A percentile compares a stretch with the other conserved stretches of the same genome.
Conservation (phyloP, 2,113 vertebrate genomes). For the Notothenia coriiceps region DNA sequence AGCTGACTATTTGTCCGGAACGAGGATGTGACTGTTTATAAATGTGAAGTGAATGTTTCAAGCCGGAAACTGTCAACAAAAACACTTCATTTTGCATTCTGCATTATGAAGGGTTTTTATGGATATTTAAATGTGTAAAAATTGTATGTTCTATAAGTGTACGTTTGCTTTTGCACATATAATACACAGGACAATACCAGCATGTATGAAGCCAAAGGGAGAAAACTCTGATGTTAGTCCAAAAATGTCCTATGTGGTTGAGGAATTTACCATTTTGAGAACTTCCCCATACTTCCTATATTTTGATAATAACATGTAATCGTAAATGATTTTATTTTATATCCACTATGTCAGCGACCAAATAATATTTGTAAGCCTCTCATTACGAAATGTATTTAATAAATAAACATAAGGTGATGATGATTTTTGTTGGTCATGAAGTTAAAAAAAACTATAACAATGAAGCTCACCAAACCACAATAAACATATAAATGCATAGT, state of each 20-base stretch:
- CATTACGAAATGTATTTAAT: background rate
- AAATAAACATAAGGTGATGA: background rate
- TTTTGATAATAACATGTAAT: background rate
- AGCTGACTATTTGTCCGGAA: constrained; percentile 42
- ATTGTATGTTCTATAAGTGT: background rate
- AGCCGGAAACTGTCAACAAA: constrained; percentile 15
- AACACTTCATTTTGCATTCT: constrained; percentile 12
- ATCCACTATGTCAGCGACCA: constrained; percentile 13
- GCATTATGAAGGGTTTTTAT: constrained; percentile 7
- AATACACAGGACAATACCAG: background rate
- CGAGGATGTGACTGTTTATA: constrained; percentile 50
- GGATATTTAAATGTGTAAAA: background rate
- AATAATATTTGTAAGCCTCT: constrained; percentile 14
- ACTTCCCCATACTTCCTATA: background rate
- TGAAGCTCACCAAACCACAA: background rate
- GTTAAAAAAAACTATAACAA: background rate
- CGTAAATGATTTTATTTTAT: constrained; percentile 1
- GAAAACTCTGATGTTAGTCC: background rate
- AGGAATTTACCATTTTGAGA: background rate
- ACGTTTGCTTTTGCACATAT: constrained; percentile 15
- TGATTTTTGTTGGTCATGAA: background rate
- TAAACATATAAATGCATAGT: background rate
- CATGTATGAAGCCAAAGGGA: background rate
- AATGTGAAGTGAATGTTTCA: constrained; percentile 50
- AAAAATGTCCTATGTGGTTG: background rate